These are phyloP conservation scores for Hofmannophila pseudospretella DNA, from an alignment of 2,888 invertebrate genomes.

Conservation along the genomic window DNA sequence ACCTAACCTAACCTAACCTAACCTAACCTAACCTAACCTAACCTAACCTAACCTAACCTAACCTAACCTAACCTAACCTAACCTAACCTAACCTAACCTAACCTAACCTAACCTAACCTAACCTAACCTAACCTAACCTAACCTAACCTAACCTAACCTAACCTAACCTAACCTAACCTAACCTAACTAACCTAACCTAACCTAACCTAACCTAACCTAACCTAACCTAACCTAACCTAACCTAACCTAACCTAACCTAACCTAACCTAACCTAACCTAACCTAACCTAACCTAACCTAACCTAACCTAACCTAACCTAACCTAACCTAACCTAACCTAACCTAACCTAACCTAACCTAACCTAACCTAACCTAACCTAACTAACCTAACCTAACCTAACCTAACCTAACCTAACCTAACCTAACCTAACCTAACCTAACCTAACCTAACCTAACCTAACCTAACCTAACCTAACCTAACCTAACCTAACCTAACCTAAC, in stretches of 20 bases:
- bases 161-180: conserved; percentile 18
- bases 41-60: too few relatives aligned
- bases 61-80: too few relatives aligned
- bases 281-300: conserved; percentile 19
- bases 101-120: too few relatives aligned
- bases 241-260: conserved; percentile 23
- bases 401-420: conserved; percentile 5
- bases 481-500: background rate
- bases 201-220: conserved; percentile 18
- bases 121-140: conserved; percentile 12
- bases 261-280: conserved; percentile 22
- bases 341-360: conserved; percentile 19
- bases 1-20: background rate
- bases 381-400: conserved; percentile 8
- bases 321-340: conserved; percentile 17
- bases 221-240: conserved; percentile 24
- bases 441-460: background rate
- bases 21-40: too few relatives aligned
- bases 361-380: conserved; percentile 16
- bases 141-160: conserved; percentile 18
- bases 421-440: background rate
- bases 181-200: conserved; percentile 18
- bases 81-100: too few relatives aligned
- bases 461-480: background rate
- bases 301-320: conserved; percentile 18